Conservation (phyloP, 2,888 invertebrate genomes). For the Eristalis pertinax region DNA sequence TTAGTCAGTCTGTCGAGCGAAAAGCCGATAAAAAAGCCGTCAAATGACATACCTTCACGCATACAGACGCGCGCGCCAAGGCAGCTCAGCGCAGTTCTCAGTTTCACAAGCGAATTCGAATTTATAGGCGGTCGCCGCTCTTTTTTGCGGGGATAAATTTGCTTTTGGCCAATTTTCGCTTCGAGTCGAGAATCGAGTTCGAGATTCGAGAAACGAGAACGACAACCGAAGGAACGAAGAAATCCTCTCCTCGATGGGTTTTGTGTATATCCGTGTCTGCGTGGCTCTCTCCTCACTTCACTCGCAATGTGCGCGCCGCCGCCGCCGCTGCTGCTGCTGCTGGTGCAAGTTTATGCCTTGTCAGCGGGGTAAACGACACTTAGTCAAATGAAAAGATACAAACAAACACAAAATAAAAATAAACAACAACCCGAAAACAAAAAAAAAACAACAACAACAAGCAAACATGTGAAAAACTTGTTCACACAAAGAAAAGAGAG, state of each 20-base stretch:
- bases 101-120: not conserved
- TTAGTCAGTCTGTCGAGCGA: not conserved
- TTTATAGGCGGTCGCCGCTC: slow-evolving; percentile 35
- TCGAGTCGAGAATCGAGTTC: not conserved
- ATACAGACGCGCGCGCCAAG: not conserved
- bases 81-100: not conserved
- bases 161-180: slow-evolving; percentile 46
- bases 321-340: not conserved
- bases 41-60: slow-evolving; percentile 41
- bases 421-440: slow-evolving; percentile 11
- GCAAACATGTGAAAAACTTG: slow-evolving; percentile 69
- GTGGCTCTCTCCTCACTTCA: slow-evolving; percentile 9
- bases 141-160: slow-evolving; percentile 47
- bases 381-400: slow-evolving; percentile 64
- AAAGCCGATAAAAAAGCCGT: slow-evolving; percentile 51
- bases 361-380: slow-evolving; percentile 72
- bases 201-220: not conserved
- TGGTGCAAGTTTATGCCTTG: slow-evolving; percentile 53
- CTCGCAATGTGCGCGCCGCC: slow-evolving; percentile 39
- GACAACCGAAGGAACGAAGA: slow-evolving; percentile 1
- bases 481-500: slow-evolving; percentile 69
- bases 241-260: slow-evolving; percentile 29
- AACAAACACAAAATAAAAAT: slow-evolving; percentile 32
- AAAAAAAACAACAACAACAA: slow-evolving; percentile 19
- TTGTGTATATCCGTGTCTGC: not conserved